These are phyloP conservation scores for Sphaeramia orbicularis DNA, from an alignment of 2,797 vertebrate species.

Conservation along the genomic window DNA sequence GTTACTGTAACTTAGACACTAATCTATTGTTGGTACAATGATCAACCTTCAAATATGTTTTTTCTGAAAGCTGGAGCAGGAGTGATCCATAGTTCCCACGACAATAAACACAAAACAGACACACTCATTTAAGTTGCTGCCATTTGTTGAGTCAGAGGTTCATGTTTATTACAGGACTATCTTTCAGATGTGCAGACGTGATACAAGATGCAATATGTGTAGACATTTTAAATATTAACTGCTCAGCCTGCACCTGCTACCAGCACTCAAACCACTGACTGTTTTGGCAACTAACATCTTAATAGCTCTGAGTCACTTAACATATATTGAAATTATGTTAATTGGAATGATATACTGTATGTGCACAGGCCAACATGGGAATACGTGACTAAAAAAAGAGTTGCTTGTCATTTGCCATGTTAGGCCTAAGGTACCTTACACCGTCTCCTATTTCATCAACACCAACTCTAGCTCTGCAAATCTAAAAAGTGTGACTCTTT, in stretches of 20 bases:
- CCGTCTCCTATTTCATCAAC: neutral
- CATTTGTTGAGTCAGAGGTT: too few species aligned
- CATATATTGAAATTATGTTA: too few species aligned
- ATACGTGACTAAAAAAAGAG: neutral
- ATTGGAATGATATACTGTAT: neutral
- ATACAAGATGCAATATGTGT: neutral
- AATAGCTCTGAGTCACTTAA: neutral
- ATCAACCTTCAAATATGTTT: too few species aligned
- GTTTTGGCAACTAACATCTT: neutral
- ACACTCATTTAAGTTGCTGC: too few species aligned
- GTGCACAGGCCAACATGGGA: neutral
- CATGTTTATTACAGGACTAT: too few species aligned
- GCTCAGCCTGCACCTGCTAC: neutral
- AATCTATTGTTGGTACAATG: too few species aligned
- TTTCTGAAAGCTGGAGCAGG: too few species aligned
- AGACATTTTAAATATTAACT: neutral
- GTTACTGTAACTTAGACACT: too few species aligned
- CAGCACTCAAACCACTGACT: neutral
- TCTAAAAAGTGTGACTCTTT: conserved; percentile 2
- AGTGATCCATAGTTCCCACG: too few species aligned
- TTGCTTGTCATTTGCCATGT: neutral
- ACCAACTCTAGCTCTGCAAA: neutral
- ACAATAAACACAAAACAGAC: too few species aligned
- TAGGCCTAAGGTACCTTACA: neutral
- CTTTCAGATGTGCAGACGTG: neutral